Evolutionary conservation across 2,888 invertebrate species (phyloP).

Genomic region (Embidobia sp.): DNA sequence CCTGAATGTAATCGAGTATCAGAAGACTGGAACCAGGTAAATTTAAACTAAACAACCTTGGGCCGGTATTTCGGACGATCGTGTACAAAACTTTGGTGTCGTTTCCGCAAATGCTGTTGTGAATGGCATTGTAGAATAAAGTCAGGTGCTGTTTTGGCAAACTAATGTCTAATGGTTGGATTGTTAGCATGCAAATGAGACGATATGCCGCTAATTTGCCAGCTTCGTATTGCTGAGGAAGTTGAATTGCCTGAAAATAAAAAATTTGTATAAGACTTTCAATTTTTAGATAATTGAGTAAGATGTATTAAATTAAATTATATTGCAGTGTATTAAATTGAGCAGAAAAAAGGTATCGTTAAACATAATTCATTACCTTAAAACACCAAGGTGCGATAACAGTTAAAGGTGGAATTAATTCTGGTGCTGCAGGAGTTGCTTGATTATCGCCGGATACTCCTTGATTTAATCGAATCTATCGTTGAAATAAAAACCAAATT

Average conservation of each 20-base stretch:
- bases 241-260: constrained; percentile 82
- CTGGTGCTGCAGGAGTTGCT: constrained; percentile 88
- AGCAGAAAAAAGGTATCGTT: too few relatives aligned
- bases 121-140: constrained; percentile 93
- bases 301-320: too few relatives aligned
- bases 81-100: constrained; percentile 80
- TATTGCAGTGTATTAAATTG: too few relatives aligned
- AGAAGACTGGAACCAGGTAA: constrained; percentile 94
- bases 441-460: constrained; percentile 90
- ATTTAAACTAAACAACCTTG: constrained; percentile 89
- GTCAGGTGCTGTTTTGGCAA: constrained; percentile 83
- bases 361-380: constrained; percentile 84
- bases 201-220: constrained; percentile 94
- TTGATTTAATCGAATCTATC: constrained; percentile 89
- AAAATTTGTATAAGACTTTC: too few relatives aligned
- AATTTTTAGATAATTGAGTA: too few relatives aligned
- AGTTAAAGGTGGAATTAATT: constrained; percentile 91
- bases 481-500: background rate
- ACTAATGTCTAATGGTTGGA: constrained; percentile 90
- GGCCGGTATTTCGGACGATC: constrained; percentile 82
- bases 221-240: constrained; percentile 84
- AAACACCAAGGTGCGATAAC: constrained; percentile 97
- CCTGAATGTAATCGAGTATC: constrained; percentile 93
- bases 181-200: constrained; percentile 89
- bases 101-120: constrained; percentile 84